Percentiles rank a stretch among this genome's conserved stretches.
Conservation (phyloP, 2,888 invertebrate genomes). For the Heliconius erato region DNA sequence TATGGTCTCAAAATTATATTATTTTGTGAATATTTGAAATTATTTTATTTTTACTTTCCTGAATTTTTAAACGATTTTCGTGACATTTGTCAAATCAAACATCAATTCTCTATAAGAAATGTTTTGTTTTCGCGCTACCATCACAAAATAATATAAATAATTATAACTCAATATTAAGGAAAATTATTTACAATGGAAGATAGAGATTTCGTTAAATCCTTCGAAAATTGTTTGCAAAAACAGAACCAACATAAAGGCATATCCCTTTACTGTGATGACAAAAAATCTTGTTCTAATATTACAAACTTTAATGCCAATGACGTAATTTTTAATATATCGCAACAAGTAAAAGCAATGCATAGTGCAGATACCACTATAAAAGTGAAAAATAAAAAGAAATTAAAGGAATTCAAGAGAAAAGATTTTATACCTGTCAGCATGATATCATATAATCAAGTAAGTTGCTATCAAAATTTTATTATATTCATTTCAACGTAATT, state of each 20-base stretch:
- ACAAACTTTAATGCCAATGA: constrained; percentile 54
- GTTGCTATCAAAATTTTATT: constrained; percentile 17
- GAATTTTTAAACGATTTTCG: background rate
- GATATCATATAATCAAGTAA: constrained; percentile 55
- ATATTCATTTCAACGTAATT: background rate
- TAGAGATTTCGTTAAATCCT: constrained; percentile 52
- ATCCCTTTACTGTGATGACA: constrained; percentile 58
- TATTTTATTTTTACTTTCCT: background rate
- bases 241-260: constrained; percentile 49
- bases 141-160: background rate
- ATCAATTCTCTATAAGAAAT: background rate
- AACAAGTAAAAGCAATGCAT: constrained; percentile 71
- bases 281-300: constrained; percentile 45
- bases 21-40: background rate
- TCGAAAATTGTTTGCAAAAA: constrained; percentile 59
- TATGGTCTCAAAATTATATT: background rate
- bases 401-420: constrained; percentile 56
- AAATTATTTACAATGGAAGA: background rate
- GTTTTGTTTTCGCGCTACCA: constrained; percentile 11
- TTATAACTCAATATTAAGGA: background rate
- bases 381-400: constrained; percentile 38
- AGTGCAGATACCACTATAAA: constrained; percentile 62
- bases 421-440: constrained; percentile 62
- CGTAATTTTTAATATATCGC: constrained; percentile 65
- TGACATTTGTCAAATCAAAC: background rate